Evolutionary conservation across 1,140 invertebrate species (phyloP), one percentile per base, ranked within the genome.

Genomic region (Aphelenchoides avenae): DNA sequence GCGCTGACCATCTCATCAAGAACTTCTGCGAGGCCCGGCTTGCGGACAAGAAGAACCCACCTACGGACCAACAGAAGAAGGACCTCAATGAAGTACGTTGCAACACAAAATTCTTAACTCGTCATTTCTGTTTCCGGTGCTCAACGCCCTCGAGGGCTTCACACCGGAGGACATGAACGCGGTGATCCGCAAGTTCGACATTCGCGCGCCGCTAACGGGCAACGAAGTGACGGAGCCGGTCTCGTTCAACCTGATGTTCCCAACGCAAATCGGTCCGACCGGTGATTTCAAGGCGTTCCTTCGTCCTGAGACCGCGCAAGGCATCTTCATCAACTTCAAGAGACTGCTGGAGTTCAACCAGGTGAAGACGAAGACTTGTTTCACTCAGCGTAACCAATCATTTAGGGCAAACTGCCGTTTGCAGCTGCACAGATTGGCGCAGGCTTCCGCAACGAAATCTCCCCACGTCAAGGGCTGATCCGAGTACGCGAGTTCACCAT

Each of bases 271-370:
- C 74, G 94, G 93, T 20, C 52, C 52, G 22, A 88, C 91, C 57
- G 94, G 94, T 2, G 56, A 71, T 20, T 43, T 48, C 15, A 50
- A 52, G 15, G 61, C 63, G 9, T 70, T 31, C 75, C 80, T 98
- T 0, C 84, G 94, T 64, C 94, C 94, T 26, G 95, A 99, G 82
- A 98, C 94, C 22, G 94, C 94, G 2, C 95, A 99, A 80, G 94
- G 94, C 24, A 98, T 99, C 53, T 99, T 99, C 81, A 93, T 98
- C 0, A 99, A 99, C 79, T 99, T 98, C 74, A 94, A 95, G 78
- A 81, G 93, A 20, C 80, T 98, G 2, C 77, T 99, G 33, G 91
- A 95, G 78, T 98, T 98, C 76, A 98, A 98, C 79, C 89, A 77
- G 57, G 72, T 64, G 29, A 18, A 24, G 20, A 47, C 40, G n/a